Percentiles rank a stretch among this genome's conserved stretches.
Evolutionary conservation across 37 sponge, comb jelly and placozoan species (phyloP).

Genomic region (Halisarca cf. caerulea): DNA sequence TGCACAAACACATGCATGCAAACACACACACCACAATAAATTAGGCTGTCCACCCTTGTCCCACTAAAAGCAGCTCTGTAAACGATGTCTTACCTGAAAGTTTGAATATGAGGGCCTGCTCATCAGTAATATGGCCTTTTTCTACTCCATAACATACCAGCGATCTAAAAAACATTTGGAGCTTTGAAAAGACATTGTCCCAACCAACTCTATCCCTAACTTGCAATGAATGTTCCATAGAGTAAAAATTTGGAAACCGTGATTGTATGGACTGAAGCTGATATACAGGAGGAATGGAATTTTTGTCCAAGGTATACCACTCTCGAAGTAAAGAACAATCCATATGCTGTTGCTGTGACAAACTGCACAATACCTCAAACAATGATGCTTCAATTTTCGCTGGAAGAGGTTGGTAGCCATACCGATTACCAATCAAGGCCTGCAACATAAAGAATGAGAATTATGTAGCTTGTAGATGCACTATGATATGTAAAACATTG

Average conservation of each 20-base stretch:
- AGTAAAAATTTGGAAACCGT: slow-evolving; percentile 41
- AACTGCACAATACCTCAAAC: slow-evolving; percentile 3
- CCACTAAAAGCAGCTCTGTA: too few relatives aligned
- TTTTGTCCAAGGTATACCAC: slow-evolving; percentile 68
- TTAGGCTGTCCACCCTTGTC: too few relatives aligned
- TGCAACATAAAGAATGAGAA: too few relatives aligned
- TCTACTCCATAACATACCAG: slow-evolving; percentile 1
- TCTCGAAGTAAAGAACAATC: slow-evolving; percentile 29
- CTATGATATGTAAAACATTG: too few relatives aligned
- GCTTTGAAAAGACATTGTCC: slow-evolving; percentile 40
- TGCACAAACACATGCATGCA: too few relatives aligned
- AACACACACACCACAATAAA: too few relatives aligned
- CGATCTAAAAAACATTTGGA: slow-evolving; percentile 31
- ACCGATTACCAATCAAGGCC: slow-evolving; percentile 71
- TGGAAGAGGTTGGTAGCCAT: slow-evolving; percentile 76
- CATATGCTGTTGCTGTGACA: neutral
- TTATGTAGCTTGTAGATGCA: too few relatives aligned
- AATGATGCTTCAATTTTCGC: slow-evolving; percentile 46
- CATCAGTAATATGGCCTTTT: slow-evolving; percentile 15
- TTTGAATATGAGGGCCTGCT: slow-evolving; percentile 20
- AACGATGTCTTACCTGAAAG: slow-evolving; percentile 47
- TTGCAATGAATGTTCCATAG: neutral
- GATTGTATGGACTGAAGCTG: slow-evolving; percentile 56
- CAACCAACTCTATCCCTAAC: slow-evolving; percentile 28
- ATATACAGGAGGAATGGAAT: slow-evolving; percentile 48